A percentile compares a stretch with the other conserved stretches of the same genome.
Conservation (phyloP, 2,888 invertebrate species). For the Nomada ferruginata region DNA sequence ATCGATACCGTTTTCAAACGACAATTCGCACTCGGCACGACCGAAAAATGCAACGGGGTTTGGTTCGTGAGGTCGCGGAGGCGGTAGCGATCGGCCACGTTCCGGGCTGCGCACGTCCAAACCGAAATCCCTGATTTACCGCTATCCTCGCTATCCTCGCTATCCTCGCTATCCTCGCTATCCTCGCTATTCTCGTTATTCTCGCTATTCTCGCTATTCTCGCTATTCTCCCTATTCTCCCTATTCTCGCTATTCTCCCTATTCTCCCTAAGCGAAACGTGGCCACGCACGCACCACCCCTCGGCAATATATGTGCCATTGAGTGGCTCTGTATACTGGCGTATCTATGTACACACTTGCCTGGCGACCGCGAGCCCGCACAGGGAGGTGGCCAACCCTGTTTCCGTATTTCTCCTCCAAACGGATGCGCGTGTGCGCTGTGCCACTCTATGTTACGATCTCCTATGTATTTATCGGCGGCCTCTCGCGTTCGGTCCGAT, state of each 20-base stretch:
- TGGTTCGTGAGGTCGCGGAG: slow-evolving; percentile 10
- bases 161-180: slow-evolving; percentile 5
- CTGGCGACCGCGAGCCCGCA: not conserved
- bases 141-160: slow-evolving; percentile 31
- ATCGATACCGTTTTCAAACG: slow-evolving; percentile 24
- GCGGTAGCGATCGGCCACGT: slow-evolving; percentile 60
- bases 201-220: slow-evolving; percentile 38
- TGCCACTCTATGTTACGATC: not conserved
- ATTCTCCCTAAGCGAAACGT: slow-evolving; percentile 58
- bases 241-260: slow-evolving; percentile 61
- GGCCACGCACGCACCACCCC: slow-evolving; percentile 31
- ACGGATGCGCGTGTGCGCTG: not conserved
- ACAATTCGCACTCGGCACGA: slow-evolving; percentile 19
- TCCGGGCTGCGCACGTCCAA: slow-evolving; percentile 59
- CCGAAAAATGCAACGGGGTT: slow-evolving; percentile 36
- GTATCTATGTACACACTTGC: slow-evolving; percentile 19
- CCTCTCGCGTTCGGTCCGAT: slow-evolving; percentile 59
- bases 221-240: slow-evolving; percentile 17
- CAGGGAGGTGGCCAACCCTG: slow-evolving; percentile 2
- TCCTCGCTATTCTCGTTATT: not conserved
- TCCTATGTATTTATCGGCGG: slow-evolving; percentile 59
- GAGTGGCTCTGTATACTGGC: slow-evolving; percentile 4
- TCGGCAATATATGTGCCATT: slow-evolving; percentile 37
- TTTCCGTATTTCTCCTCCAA: slow-evolving; percentile 18
- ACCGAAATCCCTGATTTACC: slow-evolving; percentile 71